Evolutionary conservation across 1,140 invertebrate species (phyloP).

Genomic region (Cephus cinctus): DNA sequence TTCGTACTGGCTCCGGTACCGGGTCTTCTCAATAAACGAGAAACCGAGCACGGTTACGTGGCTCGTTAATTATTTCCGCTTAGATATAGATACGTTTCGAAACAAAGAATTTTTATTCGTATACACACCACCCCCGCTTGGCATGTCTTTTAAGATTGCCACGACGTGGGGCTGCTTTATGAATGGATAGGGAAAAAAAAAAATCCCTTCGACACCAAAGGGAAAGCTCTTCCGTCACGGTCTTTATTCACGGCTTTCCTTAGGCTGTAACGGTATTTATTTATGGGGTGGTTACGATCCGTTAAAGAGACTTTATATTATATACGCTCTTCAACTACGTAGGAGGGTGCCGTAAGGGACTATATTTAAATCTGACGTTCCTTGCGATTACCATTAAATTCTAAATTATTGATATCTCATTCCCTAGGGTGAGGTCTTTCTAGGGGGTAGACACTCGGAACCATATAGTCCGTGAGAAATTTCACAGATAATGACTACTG

Average conservation of each 20-base stretch:
- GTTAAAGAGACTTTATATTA: not conserved
- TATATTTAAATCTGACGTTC: not conserved
- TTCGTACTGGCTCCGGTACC: too few relatives aligned
- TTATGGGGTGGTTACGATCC: not conserved
- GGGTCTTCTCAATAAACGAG: too few relatives aligned
- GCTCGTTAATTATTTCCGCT: too few relatives aligned
- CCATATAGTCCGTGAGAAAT: not conserved
- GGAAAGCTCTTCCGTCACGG: not conserved
- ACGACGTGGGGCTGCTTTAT: too few relatives aligned
- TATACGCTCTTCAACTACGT: not conserved
- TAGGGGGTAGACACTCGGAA: not conserved
- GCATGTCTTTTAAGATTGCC: too few relatives aligned
- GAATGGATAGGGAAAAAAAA: too few relatives aligned
- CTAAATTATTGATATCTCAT: not conserved
- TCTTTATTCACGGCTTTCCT: constrained; percentile 1
- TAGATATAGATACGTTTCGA: too few relatives aligned
- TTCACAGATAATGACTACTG: not conserved
- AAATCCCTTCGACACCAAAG: too few relatives aligned
- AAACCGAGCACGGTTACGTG: too few relatives aligned
- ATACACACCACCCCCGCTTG: too few relatives aligned
- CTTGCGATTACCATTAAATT: not conserved
- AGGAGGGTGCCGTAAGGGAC: not conserved
- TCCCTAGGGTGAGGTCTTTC: not conserved
- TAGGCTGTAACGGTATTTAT: not conserved
- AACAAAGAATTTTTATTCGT: too few relatives aligned